Percentiles rank a stretch among this genome's conserved stretches.
Conservation (phyloP, 2,888 invertebrate species). For the Tetropium fuscum region DNA sequence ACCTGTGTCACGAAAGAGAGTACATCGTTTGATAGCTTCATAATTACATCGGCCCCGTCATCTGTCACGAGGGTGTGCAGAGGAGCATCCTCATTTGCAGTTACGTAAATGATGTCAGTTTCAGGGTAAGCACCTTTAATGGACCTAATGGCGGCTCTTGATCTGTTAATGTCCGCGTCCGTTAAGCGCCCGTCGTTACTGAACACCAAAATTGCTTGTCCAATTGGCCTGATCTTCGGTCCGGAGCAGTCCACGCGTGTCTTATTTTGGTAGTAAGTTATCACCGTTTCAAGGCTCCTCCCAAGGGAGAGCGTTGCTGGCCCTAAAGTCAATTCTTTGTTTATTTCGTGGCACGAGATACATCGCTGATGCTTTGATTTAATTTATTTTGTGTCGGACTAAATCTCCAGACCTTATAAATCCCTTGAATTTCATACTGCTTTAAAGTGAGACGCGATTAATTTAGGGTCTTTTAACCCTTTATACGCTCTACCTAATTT, state of each 20-base stretch:
- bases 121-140: slow-evolving; percentile 68
- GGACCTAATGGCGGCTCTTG: slow-evolving; percentile 65
- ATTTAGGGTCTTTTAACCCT: too few relatives aligned
- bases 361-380: too few relatives aligned
- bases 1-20: slow-evolving; percentile 52
- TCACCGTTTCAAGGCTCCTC: slow-evolving; percentile 67
- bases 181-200: slow-evolving; percentile 62
- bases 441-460: too few relatives aligned
- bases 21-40: slow-evolving; percentile 54
- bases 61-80: slow-evolving; percentile 24
- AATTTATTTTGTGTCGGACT: too few relatives aligned
- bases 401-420: too few relatives aligned
- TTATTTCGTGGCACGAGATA: too few relatives aligned
- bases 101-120: slow-evolving; percentile 69
- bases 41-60: slow-evolving; percentile 67
- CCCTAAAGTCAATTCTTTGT: slow-evolving; percentile 69
- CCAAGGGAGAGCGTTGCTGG: slow-evolving; percentile 69
- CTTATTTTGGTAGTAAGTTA: slow-evolving; percentile 67
- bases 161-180: slow-evolving; percentile 64
- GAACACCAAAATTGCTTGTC: slow-evolving; percentile 69
- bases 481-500: too few relatives aligned
- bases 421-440: too few relatives aligned
- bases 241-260: slow-evolving; percentile 62
- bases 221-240: slow-evolving; percentile 63
- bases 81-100: slow-evolving; percentile 58